A percentile compares a stretch with the other conserved stretches of the same genome.
These are phyloP conservation scores for Dunckerocampus dactyliophorus DNA, from an alignment of 2,113 vertebrate genomes.

Conservation along the genomic window DNA sequence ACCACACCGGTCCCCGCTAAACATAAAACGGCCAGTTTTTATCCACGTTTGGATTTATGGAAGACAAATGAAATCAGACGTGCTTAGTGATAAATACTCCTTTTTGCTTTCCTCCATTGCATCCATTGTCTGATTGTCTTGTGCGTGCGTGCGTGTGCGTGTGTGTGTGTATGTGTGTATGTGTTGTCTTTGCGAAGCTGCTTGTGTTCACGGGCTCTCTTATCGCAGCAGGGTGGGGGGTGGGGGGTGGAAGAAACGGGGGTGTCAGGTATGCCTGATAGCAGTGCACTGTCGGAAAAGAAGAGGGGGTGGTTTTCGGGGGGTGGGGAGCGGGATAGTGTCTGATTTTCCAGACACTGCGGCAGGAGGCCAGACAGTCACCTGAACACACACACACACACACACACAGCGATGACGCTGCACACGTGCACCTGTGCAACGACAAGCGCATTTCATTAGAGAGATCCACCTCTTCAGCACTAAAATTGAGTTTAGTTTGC, in stretches of 20 bases:
- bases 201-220: conserved; percentile 42
- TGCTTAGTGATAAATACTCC: background rate
- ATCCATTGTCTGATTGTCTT: conserved; percentile 40
- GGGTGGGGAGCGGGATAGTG: conserved; percentile 19
- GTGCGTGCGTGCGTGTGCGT: conserved; percentile 2
- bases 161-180: too few species aligned
- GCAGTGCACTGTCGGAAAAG: conserved; percentile 12
- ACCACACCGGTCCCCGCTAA: conserved; percentile 34
- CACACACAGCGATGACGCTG: conserved; percentile 10
- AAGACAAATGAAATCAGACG: conserved; percentile 31
- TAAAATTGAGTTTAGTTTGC: conserved; percentile 41
- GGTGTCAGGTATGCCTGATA: conserved; percentile 48
- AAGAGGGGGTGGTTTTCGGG: conserved; percentile 8
- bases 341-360: conserved; percentile 78
- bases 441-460: background rate
- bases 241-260: conserved; percentile 7
- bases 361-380: conserved; percentile 82
- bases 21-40: conserved; percentile 41
- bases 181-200: conserved; percentile 16
- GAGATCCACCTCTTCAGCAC: background rate
- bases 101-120: background rate
- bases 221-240: conserved; percentile 30
- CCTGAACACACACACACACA: conserved; percentile 74
- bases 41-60: conserved; percentile 23
- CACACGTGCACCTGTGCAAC: conserved; percentile 6